Evolutionary conservation across 2,888 invertebrate genomes (phyloP).

Genomic region (Silvanus unidentatus): DNA sequence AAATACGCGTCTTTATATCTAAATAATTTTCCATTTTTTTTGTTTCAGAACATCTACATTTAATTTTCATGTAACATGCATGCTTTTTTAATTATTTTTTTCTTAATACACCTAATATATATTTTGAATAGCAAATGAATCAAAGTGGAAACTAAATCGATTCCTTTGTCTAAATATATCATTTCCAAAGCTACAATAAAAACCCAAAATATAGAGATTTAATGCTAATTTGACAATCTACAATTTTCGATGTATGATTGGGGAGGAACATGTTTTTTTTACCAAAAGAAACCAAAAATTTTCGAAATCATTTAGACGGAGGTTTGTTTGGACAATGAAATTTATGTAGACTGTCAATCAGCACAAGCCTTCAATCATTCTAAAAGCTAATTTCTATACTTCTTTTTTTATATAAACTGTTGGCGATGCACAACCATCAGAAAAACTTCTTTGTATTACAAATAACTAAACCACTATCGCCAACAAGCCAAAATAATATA

Average conservation of each 20-base stretch:
- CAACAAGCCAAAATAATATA: slow-evolving; percentile 31
- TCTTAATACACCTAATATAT: too few relatives aligned
- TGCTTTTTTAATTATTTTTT: slow-evolving; percentile 11
- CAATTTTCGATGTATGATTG: neutral
- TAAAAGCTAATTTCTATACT: neutral
- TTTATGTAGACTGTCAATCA: neutral
- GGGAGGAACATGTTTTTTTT: neutral
- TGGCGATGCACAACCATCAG: slow-evolving; percentile 42
- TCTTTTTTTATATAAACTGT: slow-evolving; percentile 14
- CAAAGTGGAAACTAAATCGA: too few relatives aligned
- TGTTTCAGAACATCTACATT: slow-evolving; percentile 24
- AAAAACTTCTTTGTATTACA: slow-evolving; percentile 34
- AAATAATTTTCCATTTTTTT: slow-evolving; percentile 10
- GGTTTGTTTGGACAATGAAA: slow-evolving; percentile 6
- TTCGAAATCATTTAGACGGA: neutral
- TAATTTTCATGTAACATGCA: slow-evolving; percentile 19
- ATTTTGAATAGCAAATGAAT: too few relatives aligned
- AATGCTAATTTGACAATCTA: neutral
- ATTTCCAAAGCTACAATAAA: neutral
- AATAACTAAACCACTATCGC: slow-evolving; percentile 35
- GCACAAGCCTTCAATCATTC: too few relatives aligned
- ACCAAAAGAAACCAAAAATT: neutral
- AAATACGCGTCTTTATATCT: slow-evolving; percentile 11
- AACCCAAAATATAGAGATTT: too few relatives aligned
- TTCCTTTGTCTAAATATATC: too few relatives aligned